phyloP scores from a whole-genome alignment of 2,797 vertebrate species.

The Anolis apletophallus region DNA sequence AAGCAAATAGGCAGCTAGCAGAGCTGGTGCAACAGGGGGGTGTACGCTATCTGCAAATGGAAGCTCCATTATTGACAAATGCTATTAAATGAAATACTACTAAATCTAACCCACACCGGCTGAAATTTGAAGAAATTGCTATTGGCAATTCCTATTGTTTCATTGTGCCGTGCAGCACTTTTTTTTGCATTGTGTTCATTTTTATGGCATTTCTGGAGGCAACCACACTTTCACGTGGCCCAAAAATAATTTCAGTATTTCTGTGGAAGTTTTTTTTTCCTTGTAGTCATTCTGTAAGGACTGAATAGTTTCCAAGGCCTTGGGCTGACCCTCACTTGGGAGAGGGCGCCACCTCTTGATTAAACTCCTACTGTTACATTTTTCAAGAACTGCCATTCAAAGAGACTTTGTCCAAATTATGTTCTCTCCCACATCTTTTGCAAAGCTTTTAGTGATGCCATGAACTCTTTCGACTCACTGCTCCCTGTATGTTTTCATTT shows the following conservation, averaged over 20 bases:
- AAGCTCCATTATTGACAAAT: neutral
- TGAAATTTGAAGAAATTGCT: neutral
- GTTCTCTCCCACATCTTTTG: slow-evolving; percentile 2
- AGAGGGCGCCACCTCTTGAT: slow-evolving; percentile 71
- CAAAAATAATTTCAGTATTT: neutral
- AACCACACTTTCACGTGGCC: neutral
- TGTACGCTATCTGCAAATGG: neutral
- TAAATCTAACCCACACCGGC: neutral
- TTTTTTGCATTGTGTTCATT: neutral
- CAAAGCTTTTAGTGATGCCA: neutral
- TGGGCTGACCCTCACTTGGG: slow-evolving; percentile 65
- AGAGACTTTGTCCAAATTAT: slow-evolving; percentile 56
- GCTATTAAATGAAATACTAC: neutral
- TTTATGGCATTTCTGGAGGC: neutral
- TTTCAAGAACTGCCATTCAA: slow-evolving; percentile 51
- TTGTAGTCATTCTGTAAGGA: too few relatives aligned
- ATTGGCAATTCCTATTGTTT: neutral
- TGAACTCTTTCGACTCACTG: neutral
- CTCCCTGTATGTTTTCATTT: neutral
- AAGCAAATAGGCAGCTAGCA: too few relatives aligned
- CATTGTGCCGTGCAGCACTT: neutral
- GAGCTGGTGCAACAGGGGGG: too few relatives aligned
- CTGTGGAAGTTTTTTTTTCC: neutral
- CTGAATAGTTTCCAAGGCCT: neutral
- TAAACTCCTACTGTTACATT: slow-evolving; percentile 57